These are phyloP conservation scores for Littorina saxatilis DNA, from an alignment of 1,140 invertebrate species.

Conservation along the genomic window DNA sequence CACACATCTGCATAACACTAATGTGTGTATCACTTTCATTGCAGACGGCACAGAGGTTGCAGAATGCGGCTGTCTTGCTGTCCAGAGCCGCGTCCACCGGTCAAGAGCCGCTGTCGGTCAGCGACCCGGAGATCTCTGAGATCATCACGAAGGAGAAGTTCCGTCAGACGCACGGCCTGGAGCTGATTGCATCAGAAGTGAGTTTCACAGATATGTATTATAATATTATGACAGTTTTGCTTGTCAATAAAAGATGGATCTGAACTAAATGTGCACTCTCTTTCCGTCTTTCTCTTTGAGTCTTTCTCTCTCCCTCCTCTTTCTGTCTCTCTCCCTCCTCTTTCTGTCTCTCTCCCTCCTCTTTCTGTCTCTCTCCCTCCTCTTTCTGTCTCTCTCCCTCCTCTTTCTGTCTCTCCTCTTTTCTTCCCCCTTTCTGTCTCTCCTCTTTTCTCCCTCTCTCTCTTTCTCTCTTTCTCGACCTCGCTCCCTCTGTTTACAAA, in stretches of 20 bases:
- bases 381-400: too few relatives aligned
- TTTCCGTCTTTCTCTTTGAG: too few relatives aligned
- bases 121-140: conserved; percentile 89
- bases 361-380: too few relatives aligned
- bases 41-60: background rate
- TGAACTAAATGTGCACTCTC: background rate
- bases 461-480: too few relatives aligned
- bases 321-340: too few relatives aligned
- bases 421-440: too few relatives aligned
- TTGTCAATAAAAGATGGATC: background rate
- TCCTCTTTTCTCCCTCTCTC: too few relatives aligned
- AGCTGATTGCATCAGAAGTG: conserved; percentile 79
- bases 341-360: too few relatives aligned
- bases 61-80: conserved; percentile 1
- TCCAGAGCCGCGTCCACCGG: conserved; percentile 60
- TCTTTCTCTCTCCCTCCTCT: background rate
- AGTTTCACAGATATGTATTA: background rate
- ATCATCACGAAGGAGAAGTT: conserved; percentile 92
- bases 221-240: background rate
- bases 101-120: conserved; percentile 60
- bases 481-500: too few relatives aligned
- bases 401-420: too few relatives aligned
- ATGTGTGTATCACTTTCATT: background rate
- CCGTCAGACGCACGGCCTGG: conserved; percentile 90
- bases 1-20: conserved; percentile 1